Base-by-base conservation (phyloP, 2,888 invertebrate species). In the Rhingia campestris region DNA sequence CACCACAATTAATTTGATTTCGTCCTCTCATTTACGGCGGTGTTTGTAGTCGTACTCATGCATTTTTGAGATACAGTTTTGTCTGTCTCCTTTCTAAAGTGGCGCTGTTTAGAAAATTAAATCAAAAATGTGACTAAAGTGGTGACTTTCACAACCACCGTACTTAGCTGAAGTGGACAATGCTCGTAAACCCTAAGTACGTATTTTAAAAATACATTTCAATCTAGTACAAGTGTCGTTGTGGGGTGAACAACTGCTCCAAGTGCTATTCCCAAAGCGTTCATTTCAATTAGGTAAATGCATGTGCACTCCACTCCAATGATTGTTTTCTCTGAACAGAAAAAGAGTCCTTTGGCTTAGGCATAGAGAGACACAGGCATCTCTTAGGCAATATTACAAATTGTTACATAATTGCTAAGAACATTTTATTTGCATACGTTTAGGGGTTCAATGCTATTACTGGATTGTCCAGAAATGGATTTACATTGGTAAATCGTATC, bases 281-380 rank as follows among this genome's bases (percentile, higher is more conserved):
- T 70, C 69, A 45, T 75, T 84, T 75, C 80, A 79, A 84, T 84
- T 84, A 84, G 74, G 59, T 84, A 84, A 84, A 84, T 84, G 84
- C 84, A 59, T 84, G 70, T 84, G 74, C 74, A 53, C 59, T 66
- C 80, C 79, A 75, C 80, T 84, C 75, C 10, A 56, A 75, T 74
- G 58, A 69, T 70, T 81, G 51, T 74, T 64, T 69, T 35, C 9
- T 7, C 6, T 22, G 22, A 22, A 22, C 22, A 2, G 22, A 49
- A 43, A 39, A 63, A 12, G 39, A 45, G 73, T 54, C 10, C 51
- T 41, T 39, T 69, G 69, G 75, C 75, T 75, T 64, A 39, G 22
- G 49, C 4, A 43, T 9, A 35, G 32, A 14, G 41, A 9, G 14
- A 9, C 22, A n/a, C 12, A 7, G 4, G 33, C 6, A 12, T n/a